These are phyloP conservation scores for Megaleporinus macrocephalus DNA, from an alignment of 2,113 vertebrate genomes.

Conservation along the genomic window DNA sequence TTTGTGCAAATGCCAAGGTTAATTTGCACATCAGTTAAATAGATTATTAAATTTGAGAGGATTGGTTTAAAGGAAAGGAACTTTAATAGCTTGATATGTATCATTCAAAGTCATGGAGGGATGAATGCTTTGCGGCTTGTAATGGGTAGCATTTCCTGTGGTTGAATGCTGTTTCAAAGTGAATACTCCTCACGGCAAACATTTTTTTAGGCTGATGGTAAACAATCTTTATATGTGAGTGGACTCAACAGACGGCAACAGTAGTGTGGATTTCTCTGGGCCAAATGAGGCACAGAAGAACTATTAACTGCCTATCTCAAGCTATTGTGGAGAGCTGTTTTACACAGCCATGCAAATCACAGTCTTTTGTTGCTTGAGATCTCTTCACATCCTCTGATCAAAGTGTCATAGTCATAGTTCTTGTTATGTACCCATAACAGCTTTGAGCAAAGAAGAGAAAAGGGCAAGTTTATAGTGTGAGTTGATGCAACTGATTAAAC, in stretches of 20 bases:
- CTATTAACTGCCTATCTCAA: background rate
- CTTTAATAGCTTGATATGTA: slow-evolving; percentile 54
- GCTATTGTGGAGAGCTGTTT: background rate
- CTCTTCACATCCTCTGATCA: background rate
- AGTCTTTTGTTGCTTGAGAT: background rate
- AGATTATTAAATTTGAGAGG: slow-evolving; percentile 70
- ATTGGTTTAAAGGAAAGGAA: slow-evolving; percentile 65
- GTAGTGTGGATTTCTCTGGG: slow-evolving; percentile 17
- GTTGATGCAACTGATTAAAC: background rate
- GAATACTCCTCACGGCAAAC: slow-evolving; percentile 15
- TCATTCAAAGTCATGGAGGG: slow-evolving; percentile 41
- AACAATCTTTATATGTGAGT: slow-evolving; percentile 40
- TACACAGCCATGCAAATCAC: background rate
- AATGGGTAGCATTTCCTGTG: slow-evolving; percentile 49
- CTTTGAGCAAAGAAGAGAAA: background rate
- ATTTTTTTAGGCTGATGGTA: slow-evolving; percentile 29
- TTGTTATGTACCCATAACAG: background rate
- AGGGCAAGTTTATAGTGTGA: background rate
- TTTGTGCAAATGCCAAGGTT: slow-evolving; percentile 75
- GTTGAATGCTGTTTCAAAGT: slow-evolving; percentile 44
- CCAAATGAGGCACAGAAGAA: background rate
- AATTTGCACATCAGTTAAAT: slow-evolving; percentile 77
- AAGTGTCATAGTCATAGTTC: background rate
- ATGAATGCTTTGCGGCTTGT: slow-evolving; percentile 51
- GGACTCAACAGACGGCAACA: background rate